phyloP scores from a whole-genome alignment of 2,888 invertebrate species.

The Epistrophe eligans region DNA sequence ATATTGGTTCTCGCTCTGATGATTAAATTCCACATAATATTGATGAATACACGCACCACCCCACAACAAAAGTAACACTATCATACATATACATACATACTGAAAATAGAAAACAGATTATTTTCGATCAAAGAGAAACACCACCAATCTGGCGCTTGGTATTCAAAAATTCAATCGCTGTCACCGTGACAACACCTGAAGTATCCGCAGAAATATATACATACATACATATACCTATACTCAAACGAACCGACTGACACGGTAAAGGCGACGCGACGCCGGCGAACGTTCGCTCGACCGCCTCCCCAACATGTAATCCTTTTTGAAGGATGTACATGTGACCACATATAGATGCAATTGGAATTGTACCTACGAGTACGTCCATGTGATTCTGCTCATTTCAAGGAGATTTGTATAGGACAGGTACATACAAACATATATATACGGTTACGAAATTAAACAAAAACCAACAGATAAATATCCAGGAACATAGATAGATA shows the following conservation, averaged over 20 bases:
- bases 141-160: slow-evolving; percentile 42
- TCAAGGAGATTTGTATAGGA: neutral
- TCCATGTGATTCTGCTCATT: slow-evolving; percentile 22
- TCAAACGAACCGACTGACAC: neutral
- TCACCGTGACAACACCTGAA: slow-evolving; percentile 64
- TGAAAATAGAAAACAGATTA: slow-evolving; percentile 39
- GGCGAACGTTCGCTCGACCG: neutral
- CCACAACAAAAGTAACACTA: slow-evolving; percentile 19
- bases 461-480: slow-evolving; percentile 24
- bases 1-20: slow-evolving; percentile 30
- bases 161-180: slow-evolving; percentile 56
- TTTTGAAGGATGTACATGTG: slow-evolving; percentile 65
- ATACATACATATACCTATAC: no score
- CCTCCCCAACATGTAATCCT: neutral
- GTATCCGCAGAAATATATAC: slow-evolving; percentile 16
- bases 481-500: neutral
- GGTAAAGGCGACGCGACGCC: neutral
- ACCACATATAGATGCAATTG: slow-evolving; percentile 52
- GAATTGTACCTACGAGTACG: neutral
- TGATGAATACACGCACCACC: neutral
- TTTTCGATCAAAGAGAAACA: slow-evolving; percentile 68
- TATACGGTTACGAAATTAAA: slow-evolving; percentile 21
- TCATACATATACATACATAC: no score
- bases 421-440: no score
- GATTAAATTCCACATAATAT: slow-evolving; percentile 21